phyloP scores from a whole-genome alignment of 2,113 vertebrate species.

The Hyperopisus bebe region DNA sequence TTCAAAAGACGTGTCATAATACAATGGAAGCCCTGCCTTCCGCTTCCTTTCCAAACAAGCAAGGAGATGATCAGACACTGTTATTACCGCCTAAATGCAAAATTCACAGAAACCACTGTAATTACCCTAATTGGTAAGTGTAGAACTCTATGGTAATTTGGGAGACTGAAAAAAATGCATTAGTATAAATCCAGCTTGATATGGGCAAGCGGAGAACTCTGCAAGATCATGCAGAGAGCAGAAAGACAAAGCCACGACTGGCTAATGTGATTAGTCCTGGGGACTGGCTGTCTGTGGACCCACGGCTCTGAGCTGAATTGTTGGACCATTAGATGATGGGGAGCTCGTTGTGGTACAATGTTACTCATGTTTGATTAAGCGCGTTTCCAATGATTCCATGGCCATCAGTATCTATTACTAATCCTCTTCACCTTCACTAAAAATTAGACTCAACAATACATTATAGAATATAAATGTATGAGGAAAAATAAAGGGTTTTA shows the following conservation, averaged over 20 bases:
- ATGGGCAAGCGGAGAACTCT: neutral
- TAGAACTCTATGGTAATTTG: neutral
- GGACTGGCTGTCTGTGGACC: neutral
- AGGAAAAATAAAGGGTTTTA: neutral
- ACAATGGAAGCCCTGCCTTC: neutral
- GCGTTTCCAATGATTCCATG: neutral
- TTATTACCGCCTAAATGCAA: neutral
- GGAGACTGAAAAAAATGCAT: constrained; percentile 1
- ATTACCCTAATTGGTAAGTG: constrained; percentile 5
- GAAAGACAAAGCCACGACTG: neutral
- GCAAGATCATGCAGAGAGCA: neutral
- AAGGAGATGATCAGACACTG: neutral
- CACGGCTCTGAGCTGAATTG: neutral
- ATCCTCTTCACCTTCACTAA: neutral
- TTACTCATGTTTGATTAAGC: neutral
- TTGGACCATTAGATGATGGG: neutral
- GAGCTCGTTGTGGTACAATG: neutral
- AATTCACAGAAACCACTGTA: constrained; percentile 1
- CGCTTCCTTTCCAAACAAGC: neutral
- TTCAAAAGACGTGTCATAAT: neutral
- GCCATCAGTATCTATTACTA: neutral
- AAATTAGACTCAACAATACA: neutral
- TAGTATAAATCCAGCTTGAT: constrained; percentile 2
- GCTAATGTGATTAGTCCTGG: neutral
- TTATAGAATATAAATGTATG: neutral